Conservation (phyloP, 2,888 invertebrate species). For the Dryocosmus kuriphilus region DNA sequence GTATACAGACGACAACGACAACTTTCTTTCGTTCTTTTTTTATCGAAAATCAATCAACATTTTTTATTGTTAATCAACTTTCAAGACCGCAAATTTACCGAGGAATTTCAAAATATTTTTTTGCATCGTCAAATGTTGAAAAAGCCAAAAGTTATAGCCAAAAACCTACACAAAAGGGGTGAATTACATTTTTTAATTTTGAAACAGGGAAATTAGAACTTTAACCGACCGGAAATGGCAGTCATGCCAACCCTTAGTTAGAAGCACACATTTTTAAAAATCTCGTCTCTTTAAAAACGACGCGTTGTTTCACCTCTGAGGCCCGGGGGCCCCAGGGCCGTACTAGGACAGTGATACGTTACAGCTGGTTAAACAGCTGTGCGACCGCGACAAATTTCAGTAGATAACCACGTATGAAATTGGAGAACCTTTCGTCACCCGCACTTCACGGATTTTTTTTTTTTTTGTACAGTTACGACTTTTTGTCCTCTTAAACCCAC, state of each 20-base stretch:
- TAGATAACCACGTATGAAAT: constrained; percentile 60
- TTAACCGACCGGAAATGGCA: not conserved
- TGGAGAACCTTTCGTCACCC: constrained; percentile 47
- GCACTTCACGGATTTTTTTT: not conserved
- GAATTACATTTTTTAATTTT: not conserved
- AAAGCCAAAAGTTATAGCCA: no score
- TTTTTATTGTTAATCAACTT: no score
- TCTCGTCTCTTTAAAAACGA: not conserved
- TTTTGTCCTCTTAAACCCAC: not conserved
- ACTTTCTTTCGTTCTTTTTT: no score
- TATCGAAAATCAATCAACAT: no score
- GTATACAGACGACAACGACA: no score
- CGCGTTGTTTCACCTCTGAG: not conserved
- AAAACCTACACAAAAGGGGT: no score
- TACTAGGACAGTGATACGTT: constrained; percentile 55
- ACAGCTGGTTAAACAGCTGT: constrained; percentile 71
- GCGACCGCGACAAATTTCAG: constrained; percentile 63
- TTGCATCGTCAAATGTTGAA: no score
- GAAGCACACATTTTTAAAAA: not conserved
- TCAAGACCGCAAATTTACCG: no score
- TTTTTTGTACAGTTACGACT: constrained; percentile 23
- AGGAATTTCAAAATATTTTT: no score
- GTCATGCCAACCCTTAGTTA: not conserved
- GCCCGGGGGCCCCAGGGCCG: not conserved
- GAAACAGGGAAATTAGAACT: not conserved